Conservation (phyloP, 2,113 vertebrate genomes). For the Calcarius ornatus region DNA sequence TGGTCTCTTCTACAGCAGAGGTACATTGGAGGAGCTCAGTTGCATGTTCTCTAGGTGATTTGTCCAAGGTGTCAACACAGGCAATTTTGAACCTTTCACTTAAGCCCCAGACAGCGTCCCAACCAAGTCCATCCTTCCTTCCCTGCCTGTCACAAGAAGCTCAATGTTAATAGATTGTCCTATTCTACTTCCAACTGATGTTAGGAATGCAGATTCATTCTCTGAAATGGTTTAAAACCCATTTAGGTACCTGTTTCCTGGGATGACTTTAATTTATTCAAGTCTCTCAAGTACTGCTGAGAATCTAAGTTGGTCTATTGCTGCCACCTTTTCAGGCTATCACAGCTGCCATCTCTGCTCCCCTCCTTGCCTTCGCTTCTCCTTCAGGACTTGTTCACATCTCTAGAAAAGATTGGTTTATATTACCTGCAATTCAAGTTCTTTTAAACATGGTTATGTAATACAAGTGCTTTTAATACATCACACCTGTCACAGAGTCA, state of each 20-base stretch:
- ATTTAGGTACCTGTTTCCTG: neutral
- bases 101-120: neutral
- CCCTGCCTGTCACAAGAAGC: neutral
- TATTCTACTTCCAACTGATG: neutral
- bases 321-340: neutral
- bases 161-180: neutral
- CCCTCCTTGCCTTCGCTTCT: neutral
- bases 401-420: neutral
- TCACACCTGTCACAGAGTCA: neutral
- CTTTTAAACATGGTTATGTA: neutral
- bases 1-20: neutral
- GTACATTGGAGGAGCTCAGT: neutral
- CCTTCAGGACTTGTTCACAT: neutral
- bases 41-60: neutral
- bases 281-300: neutral
- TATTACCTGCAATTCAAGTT: neutral
- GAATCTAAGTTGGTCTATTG: neutral
- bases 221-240: neutral
- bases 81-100: neutral
- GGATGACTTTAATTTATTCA: neutral
- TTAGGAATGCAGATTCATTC: neutral
- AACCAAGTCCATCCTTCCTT: neutral
- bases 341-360: accelerated
- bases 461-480: neutral
- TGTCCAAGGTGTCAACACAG: neutral